Percentiles rank a stretch among this genome's conserved stretches.
These are phyloP conservation scores for Oscheius onirici DNA, from an alignment of 2,888 invertebrate species.

Conservation along the genomic window DNA sequence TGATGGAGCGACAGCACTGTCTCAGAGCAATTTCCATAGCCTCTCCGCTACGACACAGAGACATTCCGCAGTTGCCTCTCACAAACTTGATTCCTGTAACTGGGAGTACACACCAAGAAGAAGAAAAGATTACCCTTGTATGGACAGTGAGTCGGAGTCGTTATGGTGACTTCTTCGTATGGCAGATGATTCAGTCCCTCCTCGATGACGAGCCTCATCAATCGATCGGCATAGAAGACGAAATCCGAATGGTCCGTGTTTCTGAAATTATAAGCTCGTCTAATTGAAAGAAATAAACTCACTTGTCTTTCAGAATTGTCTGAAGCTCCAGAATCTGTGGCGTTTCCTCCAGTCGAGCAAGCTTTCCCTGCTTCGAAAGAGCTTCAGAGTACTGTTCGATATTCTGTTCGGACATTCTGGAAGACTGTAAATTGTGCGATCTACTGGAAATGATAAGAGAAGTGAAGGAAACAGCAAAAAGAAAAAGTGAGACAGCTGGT, in stretches of 20 bases:
- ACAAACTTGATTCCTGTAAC: slow-evolving; percentile 86
- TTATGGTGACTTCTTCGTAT: slow-evolving; percentile 87
- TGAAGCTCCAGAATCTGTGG: slow-evolving; percentile 63
- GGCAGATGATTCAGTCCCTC: slow-evolving; percentile 96
- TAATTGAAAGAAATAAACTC: slow-evolving; percentile 1
- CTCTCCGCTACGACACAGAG: slow-evolving; percentile 86
- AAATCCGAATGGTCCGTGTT: slow-evolving; percentile 92
- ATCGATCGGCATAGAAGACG: slow-evolving; percentile 95
- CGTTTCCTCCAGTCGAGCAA: slow-evolving; percentile 57
- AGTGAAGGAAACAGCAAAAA: too few relatives aligned
- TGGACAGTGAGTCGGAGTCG: slow-evolving; percentile 83
- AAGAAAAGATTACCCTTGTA: slow-evolving; percentile 48
- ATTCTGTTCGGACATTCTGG: background rate
- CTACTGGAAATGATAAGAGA: background rate
- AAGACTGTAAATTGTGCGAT: background rate
- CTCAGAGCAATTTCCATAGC: slow-evolving; percentile 87
- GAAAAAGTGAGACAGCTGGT: too few relatives aligned
- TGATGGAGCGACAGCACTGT: slow-evolving; percentile 96
- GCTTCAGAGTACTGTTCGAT: slow-evolving; percentile 1
- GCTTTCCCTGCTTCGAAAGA: slow-evolving; percentile 23
- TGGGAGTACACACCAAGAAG: background rate
- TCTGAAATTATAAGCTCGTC: slow-evolving; percentile 77
- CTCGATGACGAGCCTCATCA: slow-evolving; percentile 95
- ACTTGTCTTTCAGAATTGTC: slow-evolving; percentile 67
- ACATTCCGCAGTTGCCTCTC: slow-evolving; percentile 97